phyloP scores from a whole-genome alignment of 2,797 vertebrate genomes.

The Ispidina picta region DNA sequence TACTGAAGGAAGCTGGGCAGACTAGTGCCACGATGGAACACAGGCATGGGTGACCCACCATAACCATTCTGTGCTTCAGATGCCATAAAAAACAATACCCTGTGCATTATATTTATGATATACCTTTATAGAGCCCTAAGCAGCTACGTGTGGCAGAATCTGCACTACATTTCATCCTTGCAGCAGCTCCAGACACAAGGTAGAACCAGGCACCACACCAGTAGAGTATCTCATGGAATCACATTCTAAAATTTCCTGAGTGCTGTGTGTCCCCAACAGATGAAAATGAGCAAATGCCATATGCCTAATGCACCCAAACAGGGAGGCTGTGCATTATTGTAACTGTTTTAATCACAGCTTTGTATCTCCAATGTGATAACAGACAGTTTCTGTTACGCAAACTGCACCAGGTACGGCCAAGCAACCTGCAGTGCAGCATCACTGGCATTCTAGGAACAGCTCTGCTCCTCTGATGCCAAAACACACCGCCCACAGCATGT shows the following conservation, averaged over 20 bases:
- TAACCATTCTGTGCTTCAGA: neutral
- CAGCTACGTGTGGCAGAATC: neutral
- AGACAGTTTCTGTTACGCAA: conserved; percentile 32
- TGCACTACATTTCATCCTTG: neutral
- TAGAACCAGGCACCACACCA: neutral
- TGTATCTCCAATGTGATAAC: neutral
- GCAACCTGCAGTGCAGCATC: neutral
- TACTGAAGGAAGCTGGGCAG: neutral
- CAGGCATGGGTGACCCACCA: rapidly evolving
- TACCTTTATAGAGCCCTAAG: neutral
- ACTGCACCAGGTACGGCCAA: neutral
- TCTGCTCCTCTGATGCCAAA: neutral
- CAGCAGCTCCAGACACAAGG: neutral
- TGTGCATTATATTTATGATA: neutral
- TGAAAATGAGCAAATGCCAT: neutral
- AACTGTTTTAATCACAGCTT: neutral
- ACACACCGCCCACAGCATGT: neutral
- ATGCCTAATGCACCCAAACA: rapidly evolving
- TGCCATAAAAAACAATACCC: neutral
- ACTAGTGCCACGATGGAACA: neutral
- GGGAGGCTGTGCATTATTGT: neutral
- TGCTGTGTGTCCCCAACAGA: rapidly evolving
- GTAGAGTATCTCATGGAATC: neutral
- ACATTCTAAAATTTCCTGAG: rapidly evolving
- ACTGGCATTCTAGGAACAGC: conserved; percentile 20